Evolutionary conservation across 2,888 invertebrate genomes (phyloP), one percentile per base, ranked within the genome.

Genomic region (Myopa tessellatipennis): DNA sequence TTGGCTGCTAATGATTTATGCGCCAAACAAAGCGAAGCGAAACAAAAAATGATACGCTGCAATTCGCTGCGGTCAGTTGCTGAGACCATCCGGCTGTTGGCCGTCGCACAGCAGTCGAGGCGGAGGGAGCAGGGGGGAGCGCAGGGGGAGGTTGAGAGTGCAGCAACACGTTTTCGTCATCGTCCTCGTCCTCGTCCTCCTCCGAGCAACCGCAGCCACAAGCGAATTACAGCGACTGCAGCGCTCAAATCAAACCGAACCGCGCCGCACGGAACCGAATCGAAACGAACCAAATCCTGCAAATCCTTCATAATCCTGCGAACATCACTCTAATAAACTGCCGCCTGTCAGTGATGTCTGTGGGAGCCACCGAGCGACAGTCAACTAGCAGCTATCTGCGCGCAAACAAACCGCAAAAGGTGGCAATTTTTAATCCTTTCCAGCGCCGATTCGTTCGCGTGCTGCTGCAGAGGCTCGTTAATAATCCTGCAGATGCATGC

Each of bases 231-330:
- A 45, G 45, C 45, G 10, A 45, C 65, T 38, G n/a, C 61, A 61
- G 8, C 8, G 16, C 26, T n/a, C n/a, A 34, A 65, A 65, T 65
- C 36, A 65, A 38, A 61, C 10, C 61, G 61, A 61, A 65, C 6
- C 16, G 36, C 10, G 12, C 6, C 65, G 65, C 5, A 65, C 4
- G 36, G 14, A 65, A 14, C 38, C 38, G 38, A 16, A 65, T 4
- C 36, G 36, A 36, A 38, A 34, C 36, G 34, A n/a, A 45, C 52
- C 34, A 52, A 18, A 52, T 77, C 78, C 72, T 79, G 79, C 79
- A 81, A 81, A 81, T 81, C 81, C 80, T 77, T 80, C 77, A 78
- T 81, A 80, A 80, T 81, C 80, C 80, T 80, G 78, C 79, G 80
- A 80, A 80, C 80, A 81, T 78, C 75, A 76, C 78, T 80, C 78